phyloP scores from a whole-genome alignment of 2,797 vertebrate genomes.

The Gobionotothen gibberifrons region DNA sequence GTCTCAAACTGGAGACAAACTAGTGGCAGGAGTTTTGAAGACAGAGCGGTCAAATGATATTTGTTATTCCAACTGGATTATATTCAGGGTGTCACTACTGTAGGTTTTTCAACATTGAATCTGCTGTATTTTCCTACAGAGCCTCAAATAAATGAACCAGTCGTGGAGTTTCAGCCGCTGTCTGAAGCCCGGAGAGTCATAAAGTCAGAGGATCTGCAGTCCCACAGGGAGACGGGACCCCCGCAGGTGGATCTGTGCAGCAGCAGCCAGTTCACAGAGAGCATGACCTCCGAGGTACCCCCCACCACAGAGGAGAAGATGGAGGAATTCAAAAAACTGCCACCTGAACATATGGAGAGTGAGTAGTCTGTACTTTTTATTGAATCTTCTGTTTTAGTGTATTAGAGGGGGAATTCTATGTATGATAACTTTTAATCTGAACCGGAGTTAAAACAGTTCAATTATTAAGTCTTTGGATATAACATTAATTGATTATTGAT shows the following conservation, averaged over 20 bases:
- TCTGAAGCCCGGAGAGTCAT: conserved; percentile 75
- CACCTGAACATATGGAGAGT: conserved; percentile 66
- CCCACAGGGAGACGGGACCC: conserved; percentile 2
- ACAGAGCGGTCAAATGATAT: too few relatives aligned
- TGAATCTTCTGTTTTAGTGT: not conserved
- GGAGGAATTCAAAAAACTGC: conserved; percentile 71
- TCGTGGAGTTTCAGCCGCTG: conserved; percentile 61
- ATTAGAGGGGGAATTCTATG: not conserved
- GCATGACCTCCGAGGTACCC: conserved; percentile 32
- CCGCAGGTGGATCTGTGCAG: conserved; percentile 16
- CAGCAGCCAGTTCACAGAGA: conserved; percentile 66
- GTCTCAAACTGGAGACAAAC: too few relatives aligned
- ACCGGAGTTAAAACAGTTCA: not conserved
- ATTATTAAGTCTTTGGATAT: not conserved
- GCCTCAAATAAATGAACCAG: conserved; percentile 63
- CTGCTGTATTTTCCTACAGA: conserved; percentile 73
- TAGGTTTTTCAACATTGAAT: not conserved
- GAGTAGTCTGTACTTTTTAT: conserved; percentile 32
- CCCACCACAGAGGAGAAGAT: not conserved
- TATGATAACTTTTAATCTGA: not conserved
- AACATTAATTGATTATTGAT: not conserved
- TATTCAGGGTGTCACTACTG: too few relatives aligned
- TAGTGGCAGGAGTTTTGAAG: too few relatives aligned
- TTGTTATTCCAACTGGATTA: too few relatives aligned
- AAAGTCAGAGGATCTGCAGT: conserved; percentile 43